These are phyloP conservation scores for Drosophila melanosoma DNA, from an alignment of 2,888 invertebrate genomes.

Conservation along the genomic window DNA sequence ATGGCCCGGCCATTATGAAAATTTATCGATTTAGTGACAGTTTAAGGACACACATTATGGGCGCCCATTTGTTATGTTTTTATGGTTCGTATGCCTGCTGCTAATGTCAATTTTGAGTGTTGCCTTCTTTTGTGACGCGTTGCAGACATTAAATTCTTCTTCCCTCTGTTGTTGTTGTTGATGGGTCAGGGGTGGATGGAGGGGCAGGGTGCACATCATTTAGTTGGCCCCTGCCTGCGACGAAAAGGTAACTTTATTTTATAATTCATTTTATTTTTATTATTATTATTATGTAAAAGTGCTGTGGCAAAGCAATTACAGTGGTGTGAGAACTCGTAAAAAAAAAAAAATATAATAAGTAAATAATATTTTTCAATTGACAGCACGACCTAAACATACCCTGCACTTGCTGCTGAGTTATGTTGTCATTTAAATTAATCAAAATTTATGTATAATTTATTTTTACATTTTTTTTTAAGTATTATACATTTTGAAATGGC, in stretches of 20 bases:
- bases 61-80: constrained; percentile 81
- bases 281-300: constrained; percentile 73
- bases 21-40: constrained; percentile 83
- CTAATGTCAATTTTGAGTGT: constrained; percentile 79
- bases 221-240: constrained; percentile 54
- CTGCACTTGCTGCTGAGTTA: neutral
- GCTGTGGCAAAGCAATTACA: constrained; percentile 68
- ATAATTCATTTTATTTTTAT: constrained; percentile 77
- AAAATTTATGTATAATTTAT: neutral
- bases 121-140: constrained; percentile 66
- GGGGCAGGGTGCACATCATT: constrained; percentile 49
- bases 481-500: neutral
- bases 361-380: neutral
- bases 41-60: constrained; percentile 83
- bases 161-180: neutral
- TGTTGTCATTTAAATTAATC: neutral
- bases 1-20: constrained; percentile 81
- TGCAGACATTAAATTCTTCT: constrained; percentile 67
- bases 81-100: constrained; percentile 76
- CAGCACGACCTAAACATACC: constrained; percentile 32
- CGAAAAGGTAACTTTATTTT: constrained; percentile 79
- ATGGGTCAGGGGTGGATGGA: neutral
- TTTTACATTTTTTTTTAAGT: neutral
- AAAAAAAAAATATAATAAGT: constrained; percentile 46
- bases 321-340: constrained; percentile 58